These are phyloP conservation scores for Neostethus bicornis DNA, from an alignment of 2,797 vertebrate genomes.

Conservation along the genomic window DNA sequence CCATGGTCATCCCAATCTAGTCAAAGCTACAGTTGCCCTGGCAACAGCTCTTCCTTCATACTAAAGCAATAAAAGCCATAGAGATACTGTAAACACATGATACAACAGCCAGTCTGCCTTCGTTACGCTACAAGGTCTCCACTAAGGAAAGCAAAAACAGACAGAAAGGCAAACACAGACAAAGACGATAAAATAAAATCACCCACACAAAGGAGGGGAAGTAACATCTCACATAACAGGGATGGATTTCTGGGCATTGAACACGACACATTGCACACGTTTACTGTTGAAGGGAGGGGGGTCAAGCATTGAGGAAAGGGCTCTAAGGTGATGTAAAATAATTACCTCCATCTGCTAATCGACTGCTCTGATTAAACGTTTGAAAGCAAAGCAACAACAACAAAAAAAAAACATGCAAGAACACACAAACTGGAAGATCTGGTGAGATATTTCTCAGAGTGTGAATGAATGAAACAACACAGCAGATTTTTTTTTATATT, in stretches of 20 bases:
- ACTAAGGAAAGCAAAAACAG: slow-evolving; percentile 59
- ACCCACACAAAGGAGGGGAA: slow-evolving; percentile 21
- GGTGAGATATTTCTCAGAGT: slow-evolving; percentile 2
- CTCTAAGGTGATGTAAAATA: slow-evolving; percentile 47
- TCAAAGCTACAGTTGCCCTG: slow-evolving; percentile 78
- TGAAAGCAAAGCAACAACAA: slow-evolving; percentile 32
- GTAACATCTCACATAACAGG: slow-evolving; percentile 24
- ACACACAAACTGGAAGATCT: slow-evolving; percentile 37
- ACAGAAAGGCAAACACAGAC: slow-evolving; percentile 63
- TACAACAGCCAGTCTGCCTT: slow-evolving; percentile 68
- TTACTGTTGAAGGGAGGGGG: slow-evolving; percentile 32
- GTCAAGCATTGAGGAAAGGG: slow-evolving; percentile 45
- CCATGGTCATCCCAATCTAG: slow-evolving; percentile 72
- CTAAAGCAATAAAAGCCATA: slow-evolving; percentile 77
- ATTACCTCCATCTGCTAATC: slow-evolving; percentile 72
- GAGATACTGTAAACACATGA: slow-evolving; percentile 73
- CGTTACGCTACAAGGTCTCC: slow-evolving; percentile 58
- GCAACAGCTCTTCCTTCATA: slow-evolving; percentile 75
- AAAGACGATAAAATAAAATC: slow-evolving; percentile 39
- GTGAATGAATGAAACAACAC: slow-evolving; percentile 23
- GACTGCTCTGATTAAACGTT: slow-evolving; percentile 62
- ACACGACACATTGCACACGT: slow-evolving; percentile 37
- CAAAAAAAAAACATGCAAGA: slow-evolving; percentile 46
- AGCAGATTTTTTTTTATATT: slow-evolving; percentile 35
- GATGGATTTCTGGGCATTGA: slow-evolving; percentile 37